A percentile compares a stretch with the other conserved stretches of the same genome.
Conservation (phyloP, 2,888 invertebrate genomes). For the Amphipyra tragopoginis region DNA sequence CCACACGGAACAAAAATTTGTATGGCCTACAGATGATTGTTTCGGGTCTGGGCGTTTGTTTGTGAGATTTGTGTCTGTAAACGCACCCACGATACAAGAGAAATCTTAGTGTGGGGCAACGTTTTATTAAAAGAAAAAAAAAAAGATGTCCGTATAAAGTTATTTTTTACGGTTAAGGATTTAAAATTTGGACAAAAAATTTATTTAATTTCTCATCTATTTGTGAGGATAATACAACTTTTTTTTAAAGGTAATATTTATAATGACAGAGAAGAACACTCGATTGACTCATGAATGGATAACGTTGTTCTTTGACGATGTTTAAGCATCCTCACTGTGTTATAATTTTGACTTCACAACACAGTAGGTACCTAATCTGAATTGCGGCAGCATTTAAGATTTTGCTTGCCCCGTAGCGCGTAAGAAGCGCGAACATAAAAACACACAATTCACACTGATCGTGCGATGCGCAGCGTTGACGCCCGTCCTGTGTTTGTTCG, state of each 20-base stretch:
- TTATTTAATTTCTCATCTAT: not conserved
- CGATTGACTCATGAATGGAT: too few species aligned
- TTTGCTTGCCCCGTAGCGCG: slow-evolving; percentile 15
- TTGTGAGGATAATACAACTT: not conserved
- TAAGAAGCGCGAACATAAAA: slow-evolving; percentile 46
- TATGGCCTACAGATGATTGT: too few species aligned
- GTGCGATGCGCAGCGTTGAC: slow-evolving; percentile 59
- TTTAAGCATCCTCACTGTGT: not conserved
- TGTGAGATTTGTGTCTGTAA: too few species aligned
- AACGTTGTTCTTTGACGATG: too few species aligned
- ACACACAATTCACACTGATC: slow-evolving; percentile 58
- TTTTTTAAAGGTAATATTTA: too few species aligned
- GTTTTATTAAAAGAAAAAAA: too few species aligned
- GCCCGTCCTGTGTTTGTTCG: slow-evolving; percentile 60
- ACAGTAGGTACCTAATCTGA: not conserved
- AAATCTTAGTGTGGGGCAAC: too few species aligned
- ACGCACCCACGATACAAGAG: too few species aligned
- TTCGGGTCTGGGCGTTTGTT: too few species aligned
- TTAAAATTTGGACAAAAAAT: not conserved
- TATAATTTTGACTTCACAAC: not conserved
- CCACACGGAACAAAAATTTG: too few species aligned
- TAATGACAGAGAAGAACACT: too few species aligned
- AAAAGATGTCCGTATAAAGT: slow-evolving; percentile 4
- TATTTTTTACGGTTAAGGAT: slow-evolving; percentile 4
- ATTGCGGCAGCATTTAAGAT: slow-evolving; percentile 11